Conservation (phyloP, 2,888 invertebrate species). For the Xylota segnis region DNA sequence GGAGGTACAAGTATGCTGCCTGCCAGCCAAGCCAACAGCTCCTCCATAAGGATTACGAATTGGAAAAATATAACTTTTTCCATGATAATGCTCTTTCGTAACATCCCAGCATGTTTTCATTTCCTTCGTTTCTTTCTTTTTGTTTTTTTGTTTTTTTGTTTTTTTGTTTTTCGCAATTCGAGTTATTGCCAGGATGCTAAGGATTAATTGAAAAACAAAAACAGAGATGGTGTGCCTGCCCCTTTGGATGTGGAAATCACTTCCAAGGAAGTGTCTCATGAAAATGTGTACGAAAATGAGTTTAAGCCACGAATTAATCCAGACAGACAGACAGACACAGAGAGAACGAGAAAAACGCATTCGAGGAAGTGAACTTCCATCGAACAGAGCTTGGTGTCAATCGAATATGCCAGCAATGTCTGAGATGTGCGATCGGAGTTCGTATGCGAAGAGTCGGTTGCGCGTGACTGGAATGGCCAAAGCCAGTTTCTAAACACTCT, state of each 20-base stretch:
- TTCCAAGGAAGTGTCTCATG: conserved; percentile 5
- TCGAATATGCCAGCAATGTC: conserved; percentile 71
- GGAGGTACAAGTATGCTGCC: neutral
- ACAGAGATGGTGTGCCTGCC: neutral
- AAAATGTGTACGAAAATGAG: conserved; percentile 44
- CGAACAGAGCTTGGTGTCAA: conserved; percentile 69
- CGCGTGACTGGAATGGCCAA: conserved; percentile 68
- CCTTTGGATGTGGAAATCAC: neutral
- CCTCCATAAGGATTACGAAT: conserved; percentile 43
- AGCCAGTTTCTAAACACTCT: conserved; percentile 16
- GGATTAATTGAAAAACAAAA: conserved; percentile 55
- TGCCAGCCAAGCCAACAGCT: neutral
- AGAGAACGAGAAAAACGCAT: conserved; percentile 45
- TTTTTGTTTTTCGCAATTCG: neutral
- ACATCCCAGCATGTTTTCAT: conserved; percentile 37
- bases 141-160: neutral
- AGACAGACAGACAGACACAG: neutral
- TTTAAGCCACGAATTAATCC: conserved; percentile 28
- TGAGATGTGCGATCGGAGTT: conserved; percentile 48
- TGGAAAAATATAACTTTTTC: conserved; percentile 46
- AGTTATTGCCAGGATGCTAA: conserved; percentile 47
- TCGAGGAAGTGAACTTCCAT: conserved; percentile 76
- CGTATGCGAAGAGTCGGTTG: conserved; percentile 51
- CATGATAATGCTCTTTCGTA: conserved; percentile 51
- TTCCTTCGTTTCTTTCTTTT: neutral